Evolutionary conservation across 2,797 vertebrate species (phyloP), one percentile per base, ranked within the genome.

Genomic region (Carapus acus): DNA sequence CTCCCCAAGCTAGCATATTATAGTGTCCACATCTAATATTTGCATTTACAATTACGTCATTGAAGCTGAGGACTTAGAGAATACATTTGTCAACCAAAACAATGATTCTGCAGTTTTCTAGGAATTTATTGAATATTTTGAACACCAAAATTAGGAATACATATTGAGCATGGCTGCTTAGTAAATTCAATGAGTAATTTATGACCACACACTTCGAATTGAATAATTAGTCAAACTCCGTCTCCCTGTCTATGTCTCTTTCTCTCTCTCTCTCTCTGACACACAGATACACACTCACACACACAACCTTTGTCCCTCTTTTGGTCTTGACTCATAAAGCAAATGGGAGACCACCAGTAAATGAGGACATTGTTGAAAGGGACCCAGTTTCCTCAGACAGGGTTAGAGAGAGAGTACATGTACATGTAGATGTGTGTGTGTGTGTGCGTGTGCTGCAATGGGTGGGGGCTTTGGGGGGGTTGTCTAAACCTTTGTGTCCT

Each of bases 271-370:
- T 47, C 20, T 23, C 20, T 37, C 23, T 42, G 53, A 58, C 54
- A 62, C 54, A 45, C 41, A 21, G 23, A 33, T 33, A 44, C 57
- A 41, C 33, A 60, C 64, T 67, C 49, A 57, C 44, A 61, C 49
- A 48, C 63, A 56, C 47, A 72, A 47, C 37, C 60, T 38, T 67
- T 76, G 61, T 53, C 52, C 42, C 17, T 66, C 39, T 62, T 57
- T 47, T 64, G 54, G 54, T 66, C 82, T 72, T 87, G 82, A 69
- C 56, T 84, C 66, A 86, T 85, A 85, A 90, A 87, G 89, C 89
- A 76, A 21, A 47, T 18, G 19, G 46, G 45, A 50, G 68, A 58
- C 65, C 46, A 61, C 65, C 60, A 66, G 62, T 63, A 71, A 52
- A 74, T 63, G 40, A 63, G 55, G 34, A 39, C 40, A 55, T 49